Evolutionary conservation across 2,888 invertebrate species (phyloP).

Genomic region (Phlogophora meticulosa): DNA sequence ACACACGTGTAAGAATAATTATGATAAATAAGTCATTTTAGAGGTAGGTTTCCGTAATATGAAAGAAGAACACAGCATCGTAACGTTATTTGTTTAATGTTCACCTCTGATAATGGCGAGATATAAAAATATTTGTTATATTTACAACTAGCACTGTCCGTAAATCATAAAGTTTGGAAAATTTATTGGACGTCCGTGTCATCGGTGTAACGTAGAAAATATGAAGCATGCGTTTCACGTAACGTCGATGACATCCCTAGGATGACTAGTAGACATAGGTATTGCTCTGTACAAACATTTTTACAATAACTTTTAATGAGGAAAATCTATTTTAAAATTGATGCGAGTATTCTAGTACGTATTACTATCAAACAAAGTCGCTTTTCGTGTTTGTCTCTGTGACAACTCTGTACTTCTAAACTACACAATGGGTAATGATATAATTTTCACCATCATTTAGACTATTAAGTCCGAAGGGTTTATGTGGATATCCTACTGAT

Average conservation of each 20-base stretch:
- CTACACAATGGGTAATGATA: too few relatives aligned
- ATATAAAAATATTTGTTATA: constrained; percentile 52
- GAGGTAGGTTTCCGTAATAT: background rate
- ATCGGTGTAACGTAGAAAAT: too few relatives aligned
- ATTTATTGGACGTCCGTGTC: constrained; percentile 34
- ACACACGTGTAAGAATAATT: background rate
- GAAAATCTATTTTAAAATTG: too few relatives aligned
- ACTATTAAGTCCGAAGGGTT: too few relatives aligned
- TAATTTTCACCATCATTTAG: too few relatives aligned
- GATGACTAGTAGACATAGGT: background rate
- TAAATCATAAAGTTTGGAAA: constrained; percentile 56
- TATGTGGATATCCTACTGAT: too few relatives aligned
- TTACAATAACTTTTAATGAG: too few relatives aligned
- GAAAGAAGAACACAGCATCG: constrained; percentile 15
- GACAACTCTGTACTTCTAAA: too few relatives aligned
- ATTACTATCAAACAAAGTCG: too few relatives aligned
- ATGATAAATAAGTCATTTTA: background rate
- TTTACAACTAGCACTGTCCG: constrained; percentile 39
- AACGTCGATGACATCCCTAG: background rate
- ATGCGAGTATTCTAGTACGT: too few relatives aligned
- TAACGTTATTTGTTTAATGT: constrained; percentile 37
- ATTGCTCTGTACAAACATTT: too few relatives aligned
- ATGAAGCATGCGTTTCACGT: constrained; percentile 17
- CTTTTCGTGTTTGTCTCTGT: too few relatives aligned
- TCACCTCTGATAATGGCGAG: constrained; percentile 42